Base-by-base conservation (phyloP, 2,888 invertebrate genomes). In the Myopa testacea region DNA sequence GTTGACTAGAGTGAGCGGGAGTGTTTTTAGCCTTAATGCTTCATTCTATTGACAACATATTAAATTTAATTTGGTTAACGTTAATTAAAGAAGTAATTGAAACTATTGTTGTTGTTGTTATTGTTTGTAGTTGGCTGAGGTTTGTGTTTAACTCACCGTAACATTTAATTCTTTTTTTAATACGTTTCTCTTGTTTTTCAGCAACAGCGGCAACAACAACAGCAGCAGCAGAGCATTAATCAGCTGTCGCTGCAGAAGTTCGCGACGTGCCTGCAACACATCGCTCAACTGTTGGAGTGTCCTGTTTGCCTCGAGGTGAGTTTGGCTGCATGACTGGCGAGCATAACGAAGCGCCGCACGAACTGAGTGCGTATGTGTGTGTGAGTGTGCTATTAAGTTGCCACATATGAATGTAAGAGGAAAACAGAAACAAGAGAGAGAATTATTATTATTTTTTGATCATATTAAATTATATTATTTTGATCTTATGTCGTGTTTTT, bases 271-370 rank as follows among this genome's bases (percentile, higher is more conserved):
- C 86, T 90, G 80, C 90, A 90, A 86, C 88, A 89, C 81, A 88
- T 90, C 81, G 87, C 90, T 81, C 90, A 90, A 84, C 87, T 90
- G 81, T 85, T 90, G 83, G 90, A 90, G 84, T 90, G 90, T 87
- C 90, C 90, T 80, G 89, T 90, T 80, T 90, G 90, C 84, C 87
- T 90, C 81, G 90, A 90, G 86, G 89, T 90, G 83, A 86, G 85
- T 83, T 77, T 70, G 75, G 37, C 38, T 76, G 76, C 58, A 40
- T 70, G 71, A 50, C 50, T 12, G 45, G 3, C 45, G 7, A 45
- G 72, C 71, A 77, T 45, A 45, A 40, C 63, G 16, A 63, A 26
- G 37, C 26, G 70, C 70, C 71, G n/a, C 26, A 40, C 76, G 65
- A 78, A 67, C 63, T 76, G 65, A 58, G 73, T 79, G 77, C 63